Base-by-base conservation (phyloP, 2,113 vertebrate genomes). In the Sinocyclocheilus anshuiensis region DNA sequence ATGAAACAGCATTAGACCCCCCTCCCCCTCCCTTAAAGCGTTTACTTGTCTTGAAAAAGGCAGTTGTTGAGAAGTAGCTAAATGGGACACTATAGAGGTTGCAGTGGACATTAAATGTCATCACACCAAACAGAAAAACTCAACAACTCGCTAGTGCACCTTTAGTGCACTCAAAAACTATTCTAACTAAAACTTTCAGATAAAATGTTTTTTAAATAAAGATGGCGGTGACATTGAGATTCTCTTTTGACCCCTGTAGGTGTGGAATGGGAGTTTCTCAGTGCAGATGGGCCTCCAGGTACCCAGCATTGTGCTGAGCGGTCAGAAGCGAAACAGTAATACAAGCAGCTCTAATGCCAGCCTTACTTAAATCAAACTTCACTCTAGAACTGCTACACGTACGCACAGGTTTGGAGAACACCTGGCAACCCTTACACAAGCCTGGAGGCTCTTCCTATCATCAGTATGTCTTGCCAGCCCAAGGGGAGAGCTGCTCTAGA, bases 281-380 rank as follows among this genome's bases (percentile, higher is more conserved):
- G 96, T 98, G 65, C 95, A 95, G 1, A 97, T 96, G 0, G 98
- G 98, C 8, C 87, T 99, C 81, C 98, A 98, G 95, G 97, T 99
- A 16, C 98, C 98, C 90, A 97, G 95, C 57, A 88, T 95, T 0
- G 96, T 98, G 87, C 95, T 93, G 82, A 96, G 96, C 20, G 94
- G 97, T 0, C 97, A 98, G 96, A 97, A 97, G 88, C 95, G 95
- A 59, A 97, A 96, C 93, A 99, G 97, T 50, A 94, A 94, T 0
- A 97, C 97, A 77, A 98, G 97, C 95, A 98, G 97, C 92, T 98
- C 97, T 88, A 97, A 96, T 13, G 93, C 97, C 93, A 99, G 97
- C 93, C 94, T 98, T 89, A 95, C 95, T 88, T 99, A 97, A 92
- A 89, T 79, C 36, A 29, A 4, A 76, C 69, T 45, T 48, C 48